Evolutionary conservation across 2,888 invertebrate species (phyloP), one percentile per base, ranked within the genome.

Genomic region (Cephus spinipes): DNA sequence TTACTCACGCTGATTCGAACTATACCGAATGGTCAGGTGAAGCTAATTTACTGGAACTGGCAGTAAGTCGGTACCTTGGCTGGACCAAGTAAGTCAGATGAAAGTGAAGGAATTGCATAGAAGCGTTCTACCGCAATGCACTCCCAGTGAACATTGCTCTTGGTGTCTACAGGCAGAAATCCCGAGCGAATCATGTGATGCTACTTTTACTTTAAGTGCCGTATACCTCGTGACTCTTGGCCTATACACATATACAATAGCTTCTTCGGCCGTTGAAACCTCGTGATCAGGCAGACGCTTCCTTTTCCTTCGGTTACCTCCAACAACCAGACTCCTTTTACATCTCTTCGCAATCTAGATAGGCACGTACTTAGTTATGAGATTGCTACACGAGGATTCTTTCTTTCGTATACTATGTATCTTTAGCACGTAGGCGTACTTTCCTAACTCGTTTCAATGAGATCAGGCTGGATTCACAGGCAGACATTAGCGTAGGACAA

Each of bases 191-290:
- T 83, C 83, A 80, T 84, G 83, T 81, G 82, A 84, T 82, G 83
- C 81, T 81, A 83, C 83, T 80, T 84, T 84, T 84, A 84, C 84
- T 84, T 84, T 81, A 80, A 81, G 79, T 76, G 76, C 71, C 31
- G 23, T 55, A 55, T 23, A 71, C 31, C 71, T 71, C 31, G 71
- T 71, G 71, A 71, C 71, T 71, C 55, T 55, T 55, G 23, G 55
- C 9, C 55, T 55, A 23, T 55, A 55, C 55, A 15, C 23, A 55
- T 23, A 55, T 23, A 55, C 23, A 6, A 23, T 23, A 9, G 55
- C 9, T 55, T 23, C 55, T 55, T 55, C 23, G 55, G 55, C 23
- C 55, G 23, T 23, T 9, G 55, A 55, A 40, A 55, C 55, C 55
- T 55, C 55, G 55, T 55, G 55, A 55, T 55, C 55, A 55, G 55